These are phyloP conservation scores for Eidolon dupreanum DNA, from an alignment of 2,797 vertebrate genomes.

Conservation along the genomic window DNA sequence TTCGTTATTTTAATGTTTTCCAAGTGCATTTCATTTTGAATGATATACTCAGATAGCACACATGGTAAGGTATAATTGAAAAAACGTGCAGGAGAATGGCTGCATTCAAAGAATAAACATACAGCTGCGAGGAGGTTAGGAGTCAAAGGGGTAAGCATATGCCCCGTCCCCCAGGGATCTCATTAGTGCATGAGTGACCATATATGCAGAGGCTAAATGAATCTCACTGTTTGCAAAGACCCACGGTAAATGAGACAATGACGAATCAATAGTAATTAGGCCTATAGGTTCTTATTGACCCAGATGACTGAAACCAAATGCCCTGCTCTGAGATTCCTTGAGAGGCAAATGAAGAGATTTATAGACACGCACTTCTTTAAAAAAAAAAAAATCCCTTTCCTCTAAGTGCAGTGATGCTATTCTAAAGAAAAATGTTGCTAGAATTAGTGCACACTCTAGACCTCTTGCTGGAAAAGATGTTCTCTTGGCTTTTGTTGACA, in stretches of 20 bases:
- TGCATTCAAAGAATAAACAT: constrained; percentile 88
- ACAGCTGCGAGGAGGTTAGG: constrained; percentile 88
- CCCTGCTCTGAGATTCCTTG: constrained; percentile 75
- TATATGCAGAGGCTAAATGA: constrained; percentile 87
- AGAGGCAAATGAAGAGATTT: constrained; percentile 78
- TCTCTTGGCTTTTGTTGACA: not conserved
- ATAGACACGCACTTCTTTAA: constrained; percentile 63
- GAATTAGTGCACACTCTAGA: not conserved
- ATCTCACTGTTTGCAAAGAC: constrained; percentile 84
- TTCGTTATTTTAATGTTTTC: constrained; percentile 90
- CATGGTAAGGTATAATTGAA: constrained; percentile 88
- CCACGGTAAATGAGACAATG: constrained; percentile 87
- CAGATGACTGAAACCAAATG: constrained; percentile 83
- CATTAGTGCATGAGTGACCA: constrained; percentile 88
- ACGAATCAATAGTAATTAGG: constrained; percentile 89
- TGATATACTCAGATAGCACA: constrained; percentile 86
- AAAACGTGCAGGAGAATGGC: constrained; percentile 86
- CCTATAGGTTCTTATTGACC: constrained; percentile 84
- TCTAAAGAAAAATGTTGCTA: constrained; percentile 68
- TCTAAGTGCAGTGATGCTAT: not conserved
- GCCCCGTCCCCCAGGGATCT: constrained; percentile 86
- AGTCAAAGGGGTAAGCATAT: constrained; percentile 87
- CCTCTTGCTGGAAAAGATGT: not conserved
- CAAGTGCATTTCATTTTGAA: constrained; percentile 88
- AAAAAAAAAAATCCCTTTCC: not conserved